Conservation (phyloP, 2,888 invertebrate species). For the Leistus spinibarbis region DNA sequence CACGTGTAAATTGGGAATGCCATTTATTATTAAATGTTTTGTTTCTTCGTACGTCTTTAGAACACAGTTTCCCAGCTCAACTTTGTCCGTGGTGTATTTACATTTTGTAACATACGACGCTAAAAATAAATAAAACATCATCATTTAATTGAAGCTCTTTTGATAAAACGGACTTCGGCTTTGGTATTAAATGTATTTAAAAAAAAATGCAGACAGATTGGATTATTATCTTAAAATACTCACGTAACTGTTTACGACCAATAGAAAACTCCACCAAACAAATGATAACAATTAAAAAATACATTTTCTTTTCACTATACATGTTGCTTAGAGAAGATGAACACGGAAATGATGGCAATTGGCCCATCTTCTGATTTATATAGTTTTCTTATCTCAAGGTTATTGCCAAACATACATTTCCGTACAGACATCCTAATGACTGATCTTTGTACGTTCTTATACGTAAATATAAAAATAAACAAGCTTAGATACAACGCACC, state of each 20-base stretch:
- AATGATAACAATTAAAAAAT: background rate
- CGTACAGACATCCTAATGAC: too few relatives aligned
- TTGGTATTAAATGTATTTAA: background rate
- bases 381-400: background rate
- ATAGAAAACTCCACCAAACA: background rate
- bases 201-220: background rate
- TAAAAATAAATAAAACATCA: background rate
- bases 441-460: too few relatives aligned
- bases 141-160: too few relatives aligned
- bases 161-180: too few relatives aligned
- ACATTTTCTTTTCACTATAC: background rate
- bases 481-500: too few relatives aligned
- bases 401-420: too few relatives aligned
- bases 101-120: slow-evolving; percentile 13
- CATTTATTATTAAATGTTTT: slow-evolving; percentile 34
- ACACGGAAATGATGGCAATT: background rate
- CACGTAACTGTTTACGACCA: background rate
- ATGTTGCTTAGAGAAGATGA: background rate
- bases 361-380: too few relatives aligned
- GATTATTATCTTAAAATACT: background rate
- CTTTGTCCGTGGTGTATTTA: slow-evolving; percentile 17
- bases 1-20: slow-evolving; percentile 51
- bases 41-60: slow-evolving; percentile 7
- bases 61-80: slow-evolving; percentile 20
- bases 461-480: too few relatives aligned